Conservation (phyloP, 2,888 invertebrate genomes). For the Diarsia mendica region DNA sequence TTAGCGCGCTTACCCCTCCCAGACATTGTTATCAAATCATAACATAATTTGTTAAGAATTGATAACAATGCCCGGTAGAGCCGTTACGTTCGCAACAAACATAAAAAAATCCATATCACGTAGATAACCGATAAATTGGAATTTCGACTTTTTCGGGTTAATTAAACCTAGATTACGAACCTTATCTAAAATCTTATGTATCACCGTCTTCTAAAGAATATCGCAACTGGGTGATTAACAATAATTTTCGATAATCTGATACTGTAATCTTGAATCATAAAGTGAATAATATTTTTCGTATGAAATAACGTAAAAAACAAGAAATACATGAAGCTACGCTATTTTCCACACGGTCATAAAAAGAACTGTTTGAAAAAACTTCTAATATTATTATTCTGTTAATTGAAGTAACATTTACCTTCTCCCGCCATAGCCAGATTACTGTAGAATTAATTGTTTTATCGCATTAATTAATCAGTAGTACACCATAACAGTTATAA, state of each 20-base stretch:
- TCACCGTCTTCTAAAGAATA: neutral
- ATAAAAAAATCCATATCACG: neutral
- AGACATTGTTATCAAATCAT: too few relatives aligned
- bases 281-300: neutral
- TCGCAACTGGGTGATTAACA: slow-evolving; percentile 12
- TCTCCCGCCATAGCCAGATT: neutral
- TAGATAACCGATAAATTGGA: slow-evolving; percentile 2
- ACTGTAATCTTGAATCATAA: neutral
- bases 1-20: too few relatives aligned
- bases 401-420: neutral
- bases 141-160: neutral
- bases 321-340: neutral
- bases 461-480: slow-evolving; percentile 19
- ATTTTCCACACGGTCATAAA: neutral
- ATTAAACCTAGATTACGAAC: neutral
- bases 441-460: neutral
- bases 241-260: neutral
- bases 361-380: neutral
- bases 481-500: slow-evolving; percentile 24
- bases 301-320: neutral
- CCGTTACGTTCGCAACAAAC: neutral
- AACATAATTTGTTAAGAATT: too few relatives aligned
- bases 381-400: neutral
- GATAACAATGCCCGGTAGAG: neutral
- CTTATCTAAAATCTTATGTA: neutral